Evolutionary conservation across 2,113 vertebrate genomes (phyloP), one percentile per base, ranked within the genome.

Genomic region (Oreochromis aureus): DNA sequence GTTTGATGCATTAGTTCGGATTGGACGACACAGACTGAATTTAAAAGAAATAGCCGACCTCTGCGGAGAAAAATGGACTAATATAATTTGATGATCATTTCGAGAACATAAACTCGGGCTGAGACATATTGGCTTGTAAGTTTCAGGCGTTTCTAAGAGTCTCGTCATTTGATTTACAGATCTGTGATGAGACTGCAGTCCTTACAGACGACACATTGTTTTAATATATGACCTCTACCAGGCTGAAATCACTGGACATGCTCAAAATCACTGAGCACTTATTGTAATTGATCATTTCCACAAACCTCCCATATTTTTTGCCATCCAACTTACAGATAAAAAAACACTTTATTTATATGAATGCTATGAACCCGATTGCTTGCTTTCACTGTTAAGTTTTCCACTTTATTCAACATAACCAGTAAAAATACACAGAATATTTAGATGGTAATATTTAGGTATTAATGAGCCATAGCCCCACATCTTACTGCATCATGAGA

Each of bases 261-360:
- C 61, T 92, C 94, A 93, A 93, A 92, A 91, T 81, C 78, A 66
- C 66, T 5, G 51, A 89, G 89, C 92, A 92, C 91, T 96, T 94
- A 90, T 6, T 85, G 85, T 94, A 91, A 95, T 95, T 92, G 78
- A 92, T 92, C 6, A 56, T 84, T 84, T 90, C 89, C 24, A 90
- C 86, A 88, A 94, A 95, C 86, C 78, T 86, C 83, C 80, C 87
- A 89, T 78, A 48, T 39, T 87, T 30, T 59, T 80, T 79, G 59
- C 73, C 69, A 81, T 84, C 48, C 82, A 80, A 86, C 87, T 82
- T 90, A 55, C 22, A 86, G 58, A 59, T 89, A 79, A 90, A 91
- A 56, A 41, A 63, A 56, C 46, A 53, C 55, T 91, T 92, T 56
- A 84, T 89, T 36, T 83, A 19, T 46, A 56, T 59, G 24, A 69